These are phyloP conservation scores for Epinephelus malabaricus DNA, from an alignment of 2,797 vertebrate species.

Conservation along the genomic window DNA sequence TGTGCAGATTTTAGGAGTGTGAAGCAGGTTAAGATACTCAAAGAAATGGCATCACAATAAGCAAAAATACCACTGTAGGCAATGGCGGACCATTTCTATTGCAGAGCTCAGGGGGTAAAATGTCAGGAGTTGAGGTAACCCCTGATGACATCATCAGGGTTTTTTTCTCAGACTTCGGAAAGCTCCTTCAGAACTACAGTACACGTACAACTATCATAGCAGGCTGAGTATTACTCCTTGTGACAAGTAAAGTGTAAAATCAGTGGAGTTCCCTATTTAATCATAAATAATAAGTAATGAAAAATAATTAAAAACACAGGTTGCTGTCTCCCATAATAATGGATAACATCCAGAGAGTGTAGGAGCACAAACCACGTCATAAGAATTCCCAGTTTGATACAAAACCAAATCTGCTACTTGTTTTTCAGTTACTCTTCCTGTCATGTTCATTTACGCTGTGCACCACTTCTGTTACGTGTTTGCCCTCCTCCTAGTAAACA, in stretches of 20 bases:
- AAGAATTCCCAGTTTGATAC: background rate
- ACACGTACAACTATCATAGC: background rate
- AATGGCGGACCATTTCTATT: too few relatives aligned
- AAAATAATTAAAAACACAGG: background rate
- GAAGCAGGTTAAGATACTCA: too few relatives aligned
- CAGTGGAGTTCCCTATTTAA: background rate
- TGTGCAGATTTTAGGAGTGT: too few relatives aligned
- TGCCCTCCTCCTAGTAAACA: slow-evolving; percentile 29
- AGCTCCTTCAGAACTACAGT: background rate
- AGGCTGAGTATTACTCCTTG: background rate
- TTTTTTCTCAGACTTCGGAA: background rate
- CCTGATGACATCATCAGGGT: background rate
- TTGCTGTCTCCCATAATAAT: background rate
- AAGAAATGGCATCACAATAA: too few relatives aligned
- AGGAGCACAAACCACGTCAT: background rate
- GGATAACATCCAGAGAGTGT: background rate
- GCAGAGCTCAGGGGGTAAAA: too few relatives aligned
- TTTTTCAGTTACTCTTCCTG: slow-evolving; percentile 8
- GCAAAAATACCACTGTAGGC: too few relatives aligned
- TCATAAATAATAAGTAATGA: background rate
- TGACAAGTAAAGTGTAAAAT: background rate
- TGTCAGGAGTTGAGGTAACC: too few relatives aligned
- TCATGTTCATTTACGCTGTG: background rate
- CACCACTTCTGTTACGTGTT: slow-evolving; percentile 7
- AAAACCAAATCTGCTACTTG: slow-evolving; percentile 7